Evolutionary conservation across 2,888 invertebrate genomes (phyloP).

Genomic region (Andricus curvator): DNA sequence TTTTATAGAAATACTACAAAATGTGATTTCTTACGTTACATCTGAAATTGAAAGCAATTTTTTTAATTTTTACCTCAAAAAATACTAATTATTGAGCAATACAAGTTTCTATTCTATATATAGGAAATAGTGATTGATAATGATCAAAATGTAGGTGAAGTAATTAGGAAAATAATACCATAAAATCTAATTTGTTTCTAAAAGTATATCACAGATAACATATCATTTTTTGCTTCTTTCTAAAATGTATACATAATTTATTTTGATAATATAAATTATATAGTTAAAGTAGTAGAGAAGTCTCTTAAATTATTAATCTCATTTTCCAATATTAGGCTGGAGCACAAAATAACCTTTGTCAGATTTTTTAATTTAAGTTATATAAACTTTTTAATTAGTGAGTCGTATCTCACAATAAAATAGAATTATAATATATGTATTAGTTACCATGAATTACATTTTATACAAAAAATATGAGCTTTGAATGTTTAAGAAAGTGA

Average conservation of each 20-base stretch:
- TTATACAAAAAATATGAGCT: no score
- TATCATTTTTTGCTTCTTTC: background rate
- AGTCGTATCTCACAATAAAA: no score
- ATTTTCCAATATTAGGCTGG: no score
- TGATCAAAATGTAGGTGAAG: background rate
- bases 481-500: no score
- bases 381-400: no score
- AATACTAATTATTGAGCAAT: background rate
- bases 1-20: background rate
- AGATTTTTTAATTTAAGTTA: no score
- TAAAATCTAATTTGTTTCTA: background rate
- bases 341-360: no score
- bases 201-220: slow-evolving; percentile 22
- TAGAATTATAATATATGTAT: no score
- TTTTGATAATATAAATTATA: background rate
- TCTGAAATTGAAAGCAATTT: background rate
- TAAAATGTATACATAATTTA: background rate
- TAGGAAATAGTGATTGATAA: background rate
- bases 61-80: background rate
- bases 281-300: background rate
- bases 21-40: background rate
- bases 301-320: background rate
- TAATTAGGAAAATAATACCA: background rate
- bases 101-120: background rate
- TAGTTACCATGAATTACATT: no score